These are phyloP conservation scores for Laticauda laticaudata DNA, from an alignment of 2,113 vertebrate species.

Conservation along the genomic window DNA sequence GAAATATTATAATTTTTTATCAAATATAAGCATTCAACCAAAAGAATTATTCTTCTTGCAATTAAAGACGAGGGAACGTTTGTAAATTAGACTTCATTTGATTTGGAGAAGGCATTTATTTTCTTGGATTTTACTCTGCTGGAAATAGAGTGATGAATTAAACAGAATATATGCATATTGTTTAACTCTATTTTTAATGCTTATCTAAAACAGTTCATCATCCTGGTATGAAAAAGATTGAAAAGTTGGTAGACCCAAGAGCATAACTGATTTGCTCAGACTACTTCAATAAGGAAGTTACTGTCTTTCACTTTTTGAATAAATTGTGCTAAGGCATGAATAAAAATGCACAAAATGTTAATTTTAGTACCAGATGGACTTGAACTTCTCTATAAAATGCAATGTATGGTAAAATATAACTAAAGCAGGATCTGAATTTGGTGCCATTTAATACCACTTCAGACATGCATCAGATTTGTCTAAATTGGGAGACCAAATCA, in stretches of 20 bases:
- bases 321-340: background rate
- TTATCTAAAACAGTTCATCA: conserved; percentile 47
- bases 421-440: background rate
- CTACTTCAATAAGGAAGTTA: conserved; percentile 29
- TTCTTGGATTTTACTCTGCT: conserved; percentile 54
- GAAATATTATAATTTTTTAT: conserved; percentile 39
- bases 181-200: conserved; percentile 52
- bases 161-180: conserved; percentile 52
- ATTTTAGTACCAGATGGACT: background rate
- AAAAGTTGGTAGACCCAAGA: background rate
- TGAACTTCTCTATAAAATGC: background rate
- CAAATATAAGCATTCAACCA: conserved; percentile 38
- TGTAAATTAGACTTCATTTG: conserved; percentile 58
- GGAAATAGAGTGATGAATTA: conserved; percentile 51
- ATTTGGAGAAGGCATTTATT: conserved; percentile 57
- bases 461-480: background rate
- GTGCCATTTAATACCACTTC: background rate
- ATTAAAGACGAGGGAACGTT: conserved; percentile 48
- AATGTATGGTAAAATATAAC: background rate
- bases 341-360: background rate
- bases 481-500: background rate
- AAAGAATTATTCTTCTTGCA: conserved; percentile 44
- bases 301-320: conserved; percentile 12
- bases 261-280: conserved; percentile 41
- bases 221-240: conserved; percentile 41